Evolutionary conservation across 2,113 vertebrate genomes (phyloP).

Genomic region (Chamaetylas fuelleborni): DNA sequence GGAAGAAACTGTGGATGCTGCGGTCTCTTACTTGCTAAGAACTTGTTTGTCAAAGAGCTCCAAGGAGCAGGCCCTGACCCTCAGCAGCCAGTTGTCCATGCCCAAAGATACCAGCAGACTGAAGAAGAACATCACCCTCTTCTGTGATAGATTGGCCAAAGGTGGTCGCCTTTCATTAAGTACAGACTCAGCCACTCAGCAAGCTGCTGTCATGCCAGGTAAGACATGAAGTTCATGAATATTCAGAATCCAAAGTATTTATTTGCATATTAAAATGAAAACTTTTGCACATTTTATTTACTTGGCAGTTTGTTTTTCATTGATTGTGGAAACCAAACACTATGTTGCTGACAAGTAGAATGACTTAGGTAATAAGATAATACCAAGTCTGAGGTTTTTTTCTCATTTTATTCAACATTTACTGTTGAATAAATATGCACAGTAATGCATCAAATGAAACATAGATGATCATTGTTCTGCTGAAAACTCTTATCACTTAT

Average conservation of each 20-base stretch:
- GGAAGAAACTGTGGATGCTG: conserved; percentile 94
- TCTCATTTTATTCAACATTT: not conserved
- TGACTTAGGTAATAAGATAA: not conserved
- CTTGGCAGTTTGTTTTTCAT: not conserved
- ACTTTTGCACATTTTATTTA: not conserved
- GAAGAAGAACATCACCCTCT: conserved; percentile 91
- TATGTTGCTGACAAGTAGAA: conserved; percentile 24
- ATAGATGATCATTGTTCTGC: not conserved
- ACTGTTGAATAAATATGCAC: not conserved
- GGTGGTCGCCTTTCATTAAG: conserved; percentile 87
- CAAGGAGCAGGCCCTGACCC: conserved; percentile 88
- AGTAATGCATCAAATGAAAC: not conserved
- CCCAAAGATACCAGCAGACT: conserved; percentile 87
- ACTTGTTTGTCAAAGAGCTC: conserved; percentile 91
- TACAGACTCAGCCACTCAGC: conserved; percentile 72
- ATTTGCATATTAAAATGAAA: not conserved
- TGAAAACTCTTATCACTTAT: not conserved
- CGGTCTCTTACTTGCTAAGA: conserved; percentile 87
- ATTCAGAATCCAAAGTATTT: not conserved
- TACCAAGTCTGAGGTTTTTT: conserved; percentile 16
- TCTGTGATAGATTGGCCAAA: conserved; percentile 91
- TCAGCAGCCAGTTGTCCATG: conserved; percentile 76
- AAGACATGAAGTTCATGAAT: not conserved
- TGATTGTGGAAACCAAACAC: not conserved
- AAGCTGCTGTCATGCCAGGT: conserved; percentile 82